Evolutionary conservation across 2,797 vertebrate genomes (phyloP).

Genomic region (Peromyscus eremicus): DNA sequence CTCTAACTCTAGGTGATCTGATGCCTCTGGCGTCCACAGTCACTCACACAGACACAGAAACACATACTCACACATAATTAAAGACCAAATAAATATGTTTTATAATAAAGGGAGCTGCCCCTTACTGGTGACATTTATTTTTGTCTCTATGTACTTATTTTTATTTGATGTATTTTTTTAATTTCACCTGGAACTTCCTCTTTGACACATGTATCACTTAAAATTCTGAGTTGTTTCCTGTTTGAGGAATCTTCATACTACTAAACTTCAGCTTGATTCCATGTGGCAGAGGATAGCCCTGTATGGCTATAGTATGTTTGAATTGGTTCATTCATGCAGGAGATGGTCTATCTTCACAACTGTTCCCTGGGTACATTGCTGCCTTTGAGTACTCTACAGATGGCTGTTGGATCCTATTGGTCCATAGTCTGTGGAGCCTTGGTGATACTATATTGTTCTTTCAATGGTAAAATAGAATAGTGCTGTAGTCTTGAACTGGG

Average conservation of each 20-base stretch:
- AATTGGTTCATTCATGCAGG: background rate
- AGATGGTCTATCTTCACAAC: background rate
- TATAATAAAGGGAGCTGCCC: background rate
- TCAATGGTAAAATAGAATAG: background rate
- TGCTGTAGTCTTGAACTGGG: background rate
- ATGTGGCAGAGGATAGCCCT: background rate
- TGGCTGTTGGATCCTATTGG: background rate
- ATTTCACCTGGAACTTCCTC: background rate
- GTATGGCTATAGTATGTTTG: background rate
- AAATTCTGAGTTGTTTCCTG: background rate
- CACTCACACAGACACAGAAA: background rate
- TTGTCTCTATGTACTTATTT: slow-evolving; percentile 22
- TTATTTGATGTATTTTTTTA: background rate
- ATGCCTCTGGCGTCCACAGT: background rate
- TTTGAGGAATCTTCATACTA: slow-evolving; percentile 13
- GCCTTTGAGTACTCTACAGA: background rate
- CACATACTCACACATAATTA: background rate
- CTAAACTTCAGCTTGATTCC: background rate
- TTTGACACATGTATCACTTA: background rate
- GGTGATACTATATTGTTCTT: slow-evolving; percentile 25
- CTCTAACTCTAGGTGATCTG: background rate
- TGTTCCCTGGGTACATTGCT: background rate
- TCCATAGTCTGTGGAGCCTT: background rate
- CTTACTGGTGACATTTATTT: background rate
- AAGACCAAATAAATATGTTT: background rate